Evolutionary conservation across 2,113 vertebrate genomes (phyloP).

Genomic region (Melanerpes formicivorus): DNA sequence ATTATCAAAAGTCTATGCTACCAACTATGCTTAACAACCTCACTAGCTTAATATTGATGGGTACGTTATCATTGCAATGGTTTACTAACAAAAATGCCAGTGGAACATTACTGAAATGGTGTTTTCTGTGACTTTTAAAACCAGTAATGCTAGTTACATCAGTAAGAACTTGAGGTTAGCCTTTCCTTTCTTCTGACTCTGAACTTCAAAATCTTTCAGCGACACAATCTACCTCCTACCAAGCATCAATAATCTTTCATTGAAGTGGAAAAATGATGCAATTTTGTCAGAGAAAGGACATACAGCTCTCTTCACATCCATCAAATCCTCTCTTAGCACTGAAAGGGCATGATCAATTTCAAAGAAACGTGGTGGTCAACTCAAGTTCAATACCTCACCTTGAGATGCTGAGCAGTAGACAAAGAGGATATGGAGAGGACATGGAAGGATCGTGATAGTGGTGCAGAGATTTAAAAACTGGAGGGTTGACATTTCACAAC

Average conservation of each 20-base stretch:
- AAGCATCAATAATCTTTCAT: background rate
- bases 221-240: background rate
- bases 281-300: background rate
- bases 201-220: background rate
- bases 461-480: background rate
- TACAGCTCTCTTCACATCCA: background rate
- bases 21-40: background rate
- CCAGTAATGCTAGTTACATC: background rate
- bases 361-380: background rate
- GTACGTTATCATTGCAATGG: background rate
- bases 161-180: background rate
- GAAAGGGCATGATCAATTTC: background rate
- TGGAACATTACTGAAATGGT: background rate
- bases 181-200: too few species aligned
- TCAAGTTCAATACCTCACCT: rapidly evolving
- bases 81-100: background rate
- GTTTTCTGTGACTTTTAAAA: background rate
- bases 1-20: background rate
- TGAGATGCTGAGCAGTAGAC: background rate
- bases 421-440: too few species aligned
- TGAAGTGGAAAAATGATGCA: rapidly evolving
- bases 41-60: background rate
- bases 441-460: rapidly evolving
- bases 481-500: background rate
- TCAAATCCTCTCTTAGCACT: too few species aligned